Evolutionary conservation across 2,113 vertebrate genomes (phyloP).

Genomic region (Crotalus viridis): DNA sequence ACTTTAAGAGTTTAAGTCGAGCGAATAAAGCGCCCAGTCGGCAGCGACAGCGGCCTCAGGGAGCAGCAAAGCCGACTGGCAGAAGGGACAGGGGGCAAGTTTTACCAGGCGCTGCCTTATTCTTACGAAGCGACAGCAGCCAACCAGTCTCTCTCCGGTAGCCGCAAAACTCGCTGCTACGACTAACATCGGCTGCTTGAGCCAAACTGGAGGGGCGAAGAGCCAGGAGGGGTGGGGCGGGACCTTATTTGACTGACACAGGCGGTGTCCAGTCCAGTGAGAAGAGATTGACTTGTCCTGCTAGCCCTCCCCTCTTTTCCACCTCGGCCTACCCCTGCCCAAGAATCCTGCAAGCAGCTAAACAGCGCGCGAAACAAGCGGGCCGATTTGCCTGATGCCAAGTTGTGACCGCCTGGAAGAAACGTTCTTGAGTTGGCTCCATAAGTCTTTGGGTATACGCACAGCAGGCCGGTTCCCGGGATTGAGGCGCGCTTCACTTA

Average conservation of each 20-base stretch:
- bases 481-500: not conserved
- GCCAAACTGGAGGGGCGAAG: not conserved
- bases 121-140: not conserved
- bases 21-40: not conserved
- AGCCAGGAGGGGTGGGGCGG: not conserved
- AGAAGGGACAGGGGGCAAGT: not conserved
- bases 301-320: rapidly evolving
- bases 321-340: rapidly evolving
- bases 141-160: not conserved
- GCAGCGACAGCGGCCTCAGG: not conserved
- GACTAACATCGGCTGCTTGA: not conserved
- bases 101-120: not conserved
- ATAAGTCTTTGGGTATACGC: not conserved
- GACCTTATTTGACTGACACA: constrained; percentile 39
- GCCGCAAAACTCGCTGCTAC: not conserved
- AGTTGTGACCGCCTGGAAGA: not conserved
- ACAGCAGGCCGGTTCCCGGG: not conserved
- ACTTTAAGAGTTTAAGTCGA: not conserved
- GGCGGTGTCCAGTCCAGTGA: constrained; percentile 33
- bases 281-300: constrained; percentile 1
- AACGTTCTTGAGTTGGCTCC: not conserved
- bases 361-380: not conserved
- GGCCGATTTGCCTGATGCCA: not conserved
- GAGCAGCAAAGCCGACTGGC: not conserved
- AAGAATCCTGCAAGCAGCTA: too few relatives aligned